Evolutionary conservation across 2,888 invertebrate genomes (phyloP).

Genomic region (Alviniconcha strummeri): DNA sequence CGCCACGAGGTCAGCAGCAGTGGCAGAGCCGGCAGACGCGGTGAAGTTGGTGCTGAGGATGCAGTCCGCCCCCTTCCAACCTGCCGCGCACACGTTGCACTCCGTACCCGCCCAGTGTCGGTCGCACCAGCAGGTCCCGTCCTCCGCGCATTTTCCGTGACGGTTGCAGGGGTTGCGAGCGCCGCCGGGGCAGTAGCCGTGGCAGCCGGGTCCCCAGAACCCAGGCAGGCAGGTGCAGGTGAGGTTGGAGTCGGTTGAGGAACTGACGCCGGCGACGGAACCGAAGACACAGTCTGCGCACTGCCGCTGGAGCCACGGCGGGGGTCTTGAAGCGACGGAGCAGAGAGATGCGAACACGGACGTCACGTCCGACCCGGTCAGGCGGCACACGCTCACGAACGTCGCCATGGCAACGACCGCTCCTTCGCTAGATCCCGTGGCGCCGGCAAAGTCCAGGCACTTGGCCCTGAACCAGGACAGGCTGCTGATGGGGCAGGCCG

Average conservation of each 20-base stretch:
- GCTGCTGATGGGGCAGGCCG: conserved; percentile 38
- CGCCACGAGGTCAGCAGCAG: conserved; percentile 32
- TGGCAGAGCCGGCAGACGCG: neutral
- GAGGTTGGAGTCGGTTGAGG: conserved; percentile 12
- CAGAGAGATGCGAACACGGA: conserved; percentile 41
- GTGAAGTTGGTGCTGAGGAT: conserved; percentile 36
- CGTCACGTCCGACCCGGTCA: conserved; percentile 34
- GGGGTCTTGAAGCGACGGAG: conserved; percentile 38
- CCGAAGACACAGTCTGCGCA: conserved; percentile 53
- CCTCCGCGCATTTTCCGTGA: conserved; percentile 49
- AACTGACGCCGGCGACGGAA: conserved; percentile 3
- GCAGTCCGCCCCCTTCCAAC: conserved; percentile 56
- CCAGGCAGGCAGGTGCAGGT: conserved; percentile 54
- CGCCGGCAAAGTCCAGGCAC: conserved; percentile 46
- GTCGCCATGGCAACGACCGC: conserved; percentile 49
- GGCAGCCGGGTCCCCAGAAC: conserved; percentile 55
- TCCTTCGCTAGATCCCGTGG: conserved; percentile 43
- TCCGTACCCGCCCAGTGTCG: conserved; percentile 50
- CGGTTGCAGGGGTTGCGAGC: conserved; percentile 49
- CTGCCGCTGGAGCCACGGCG: conserved; percentile 50
- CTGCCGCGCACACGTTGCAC: conserved; percentile 48
- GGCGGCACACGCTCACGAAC: conserved; percentile 44
- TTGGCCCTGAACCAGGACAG: conserved; percentile 46
- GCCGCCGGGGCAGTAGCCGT: conserved; percentile 53
- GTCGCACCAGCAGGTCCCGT: conserved; percentile 52